A percentile compares a stretch with the other conserved stretches of the same genome.
Evolutionary conservation across 2,797 vertebrate genomes (phyloP).

Genomic region (Streptopelia turtur): DNA sequence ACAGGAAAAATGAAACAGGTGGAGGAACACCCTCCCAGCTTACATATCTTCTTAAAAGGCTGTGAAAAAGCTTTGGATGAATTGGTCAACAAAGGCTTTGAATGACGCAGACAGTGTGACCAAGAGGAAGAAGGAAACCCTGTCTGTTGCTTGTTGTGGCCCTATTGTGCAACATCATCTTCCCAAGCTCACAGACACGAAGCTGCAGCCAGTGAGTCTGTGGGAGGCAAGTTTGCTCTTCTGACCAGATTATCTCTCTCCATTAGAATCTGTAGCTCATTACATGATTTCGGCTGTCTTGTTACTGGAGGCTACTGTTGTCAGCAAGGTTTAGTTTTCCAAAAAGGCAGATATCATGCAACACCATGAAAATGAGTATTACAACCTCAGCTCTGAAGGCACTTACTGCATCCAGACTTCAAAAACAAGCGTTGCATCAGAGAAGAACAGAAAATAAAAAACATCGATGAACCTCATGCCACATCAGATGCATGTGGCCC

Average conservation of each 20-base stretch:
- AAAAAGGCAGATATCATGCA: conserved; percentile 3
- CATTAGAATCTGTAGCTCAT: background rate
- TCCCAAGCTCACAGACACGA: background rate
- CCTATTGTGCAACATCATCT: background rate
- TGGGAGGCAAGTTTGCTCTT: background rate
- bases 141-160: background rate
- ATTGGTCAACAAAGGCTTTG: background rate
- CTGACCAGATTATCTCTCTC: conserved; percentile 14
- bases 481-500: background rate
- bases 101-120: background rate
- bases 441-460: conserved; percentile 54
- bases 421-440: conserved; percentile 36
- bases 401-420: conserved; percentile 2
- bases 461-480: background rate
- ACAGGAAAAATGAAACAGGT: background rate
- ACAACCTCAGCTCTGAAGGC: conserved; percentile 34
- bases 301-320: conserved; percentile 11
- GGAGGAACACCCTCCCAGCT: background rate
- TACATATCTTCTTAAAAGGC: background rate
- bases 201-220: background rate
- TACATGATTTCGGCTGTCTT: conserved; percentile 2
- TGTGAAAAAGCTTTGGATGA: background rate
- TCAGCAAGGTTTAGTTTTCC: conserved; percentile 24
- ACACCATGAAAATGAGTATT: conserved; percentile 30
- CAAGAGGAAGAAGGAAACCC: background rate